These are phyloP conservation scores for Drosophila ironensis DNA, from an alignment of 1,140 invertebrate genomes.

Conservation along the genomic window DNA sequence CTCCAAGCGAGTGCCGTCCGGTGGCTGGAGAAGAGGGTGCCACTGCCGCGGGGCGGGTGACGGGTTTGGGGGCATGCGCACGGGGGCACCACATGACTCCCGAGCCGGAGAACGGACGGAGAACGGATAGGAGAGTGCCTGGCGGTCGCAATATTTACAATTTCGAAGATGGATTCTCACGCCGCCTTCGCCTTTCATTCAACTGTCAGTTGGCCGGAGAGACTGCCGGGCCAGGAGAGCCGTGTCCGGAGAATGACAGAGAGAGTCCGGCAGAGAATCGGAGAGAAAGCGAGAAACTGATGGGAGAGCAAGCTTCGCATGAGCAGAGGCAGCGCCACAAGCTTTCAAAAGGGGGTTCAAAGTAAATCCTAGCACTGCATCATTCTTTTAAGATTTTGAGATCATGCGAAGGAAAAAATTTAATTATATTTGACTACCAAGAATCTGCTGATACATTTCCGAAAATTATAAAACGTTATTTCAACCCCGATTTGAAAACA, in stretches of 20 bases:
- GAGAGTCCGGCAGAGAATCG: background rate
- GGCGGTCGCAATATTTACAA: constrained; percentile 62
- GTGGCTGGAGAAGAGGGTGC: background rate
- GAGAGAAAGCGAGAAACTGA: background rate
- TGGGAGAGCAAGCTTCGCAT: background rate
- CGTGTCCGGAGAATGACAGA: background rate
- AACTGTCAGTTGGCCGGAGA: constrained; percentile 40
- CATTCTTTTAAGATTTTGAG: too few relatives aligned
- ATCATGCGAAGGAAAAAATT: too few relatives aligned
- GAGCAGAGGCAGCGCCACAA: constrained; percentile 14
- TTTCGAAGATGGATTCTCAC: constrained; percentile 43
- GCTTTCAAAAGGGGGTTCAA: constrained; percentile 7
- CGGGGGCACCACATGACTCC: constrained; percentile 11
- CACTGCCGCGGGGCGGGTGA: background rate
- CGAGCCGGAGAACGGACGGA: background rate
- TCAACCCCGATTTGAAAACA: too few relatives aligned
- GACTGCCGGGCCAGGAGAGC: background rate
- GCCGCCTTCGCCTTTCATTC: constrained; percentile 54
- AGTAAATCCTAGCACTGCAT: too few relatives aligned
- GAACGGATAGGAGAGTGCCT: background rate
- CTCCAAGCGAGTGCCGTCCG: constrained; percentile 26
- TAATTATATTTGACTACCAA: too few relatives aligned
- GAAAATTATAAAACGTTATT: too few relatives aligned
- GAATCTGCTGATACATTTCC: too few relatives aligned
- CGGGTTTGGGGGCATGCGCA: constrained; percentile 42